Base-by-base conservation (phyloP, 2,797 vertebrate species). In the Trachops cirrhosus region DNA sequence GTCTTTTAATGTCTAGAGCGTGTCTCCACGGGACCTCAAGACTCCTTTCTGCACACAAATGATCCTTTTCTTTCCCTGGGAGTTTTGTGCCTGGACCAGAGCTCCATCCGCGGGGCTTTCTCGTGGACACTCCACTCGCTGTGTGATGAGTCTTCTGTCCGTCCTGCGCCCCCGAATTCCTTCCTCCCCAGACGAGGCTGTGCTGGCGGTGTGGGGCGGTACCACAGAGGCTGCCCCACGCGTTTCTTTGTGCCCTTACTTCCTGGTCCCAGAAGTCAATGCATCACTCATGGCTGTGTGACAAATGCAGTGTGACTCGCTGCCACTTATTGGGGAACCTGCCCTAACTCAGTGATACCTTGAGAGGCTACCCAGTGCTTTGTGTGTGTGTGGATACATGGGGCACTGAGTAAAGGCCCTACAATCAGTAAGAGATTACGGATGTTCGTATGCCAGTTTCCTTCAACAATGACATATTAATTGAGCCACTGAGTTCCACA, bases 1-100 rank as follows among this genome's bases (percentile, higher is more conserved):
- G 95, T 84, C 91, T 84, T 94, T 95, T 96, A 84, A 84, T n/a
- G 41, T 95, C 89, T 83, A 46, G 73, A 83, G 70, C 46, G 9
- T n/a, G 59, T 96, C 94, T 97, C 83, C 89, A 32, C 75, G 93
- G 94, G 93, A 48, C 93, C 74, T 83, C 54, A 46, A 24, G 62
- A 22, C 73, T 64, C 84, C 89, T 57, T 9, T 52, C 67, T 77
- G n/a, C 82, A 52, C 86, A 95, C 78, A 52, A 5, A 29, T 9
- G 57, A 48, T 41, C 80, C 44, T 80, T 75, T 54, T 24, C 86
- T 37, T 83, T 54, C 83, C 50, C 75, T 6, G 67, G 34, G 46
- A 93, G 37, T 21, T 21, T 16, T 39, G 26, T 59, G 80, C 93
- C 74, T 46, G 48, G 4, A 1, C 41, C 0, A 1, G 83, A 34